Evolutionary conservation across 2,797 vertebrate species (phyloP).

Genomic region (Heteromormyrus szaboi): DNA sequence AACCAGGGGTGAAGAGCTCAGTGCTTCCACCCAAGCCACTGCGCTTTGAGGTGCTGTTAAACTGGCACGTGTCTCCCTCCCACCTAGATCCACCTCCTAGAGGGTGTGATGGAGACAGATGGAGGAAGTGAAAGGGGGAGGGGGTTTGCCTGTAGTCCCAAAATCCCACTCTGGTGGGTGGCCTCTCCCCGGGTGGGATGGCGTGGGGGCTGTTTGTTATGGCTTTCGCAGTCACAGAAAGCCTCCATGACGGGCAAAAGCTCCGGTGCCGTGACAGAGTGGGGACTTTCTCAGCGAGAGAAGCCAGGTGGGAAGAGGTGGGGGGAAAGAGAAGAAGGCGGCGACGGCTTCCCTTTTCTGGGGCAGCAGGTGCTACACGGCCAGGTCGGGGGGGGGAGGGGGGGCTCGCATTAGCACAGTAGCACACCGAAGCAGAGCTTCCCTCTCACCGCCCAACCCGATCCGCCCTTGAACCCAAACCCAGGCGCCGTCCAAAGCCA

Average conservation of each 20-base stretch:
- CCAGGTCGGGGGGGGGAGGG: background rate
- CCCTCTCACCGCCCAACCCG: conserved; percentile 8
- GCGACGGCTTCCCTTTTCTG: background rate
- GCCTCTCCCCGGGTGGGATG: background rate
- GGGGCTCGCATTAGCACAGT: too few species aligned
- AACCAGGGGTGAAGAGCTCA: background rate
- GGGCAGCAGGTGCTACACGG: background rate
- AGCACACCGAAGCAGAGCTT: background rate
- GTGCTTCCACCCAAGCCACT: background rate
- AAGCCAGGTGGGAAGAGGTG: background rate
- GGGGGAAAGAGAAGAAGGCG: too few species aligned
- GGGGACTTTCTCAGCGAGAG: background rate
- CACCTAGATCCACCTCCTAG: background rate
- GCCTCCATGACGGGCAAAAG: background rate
- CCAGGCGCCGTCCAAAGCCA: conserved; percentile 43
- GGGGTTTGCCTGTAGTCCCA: background rate
- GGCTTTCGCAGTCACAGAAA: background rate
- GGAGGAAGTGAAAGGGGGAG: background rate
- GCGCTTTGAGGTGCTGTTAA: background rate
- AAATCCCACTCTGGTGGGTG: background rate
- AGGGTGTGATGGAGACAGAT: conserved; percentile 1
- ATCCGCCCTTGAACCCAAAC: conserved; percentile 42
- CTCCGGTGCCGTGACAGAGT: background rate
- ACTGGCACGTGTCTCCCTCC: background rate
- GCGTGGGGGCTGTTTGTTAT: background rate